Evolutionary conservation across 2,888 invertebrate species (phyloP).

Genomic region (Lepidocyrtinus sp.): DNA sequence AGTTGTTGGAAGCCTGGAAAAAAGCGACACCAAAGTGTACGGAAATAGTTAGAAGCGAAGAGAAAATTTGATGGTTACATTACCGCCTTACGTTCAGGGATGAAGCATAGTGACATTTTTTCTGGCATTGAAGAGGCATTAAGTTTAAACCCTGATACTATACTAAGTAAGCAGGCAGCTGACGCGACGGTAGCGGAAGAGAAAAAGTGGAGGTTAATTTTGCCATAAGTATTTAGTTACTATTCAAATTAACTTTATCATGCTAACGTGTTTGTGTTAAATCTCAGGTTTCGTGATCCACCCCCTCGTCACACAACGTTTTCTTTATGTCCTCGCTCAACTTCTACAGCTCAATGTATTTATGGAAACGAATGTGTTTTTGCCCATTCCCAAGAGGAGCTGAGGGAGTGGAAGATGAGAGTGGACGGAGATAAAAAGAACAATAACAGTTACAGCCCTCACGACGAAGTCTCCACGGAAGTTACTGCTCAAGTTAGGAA

Average conservation of each 20-base stretch:
- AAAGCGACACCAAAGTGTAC: constrained; percentile 60
- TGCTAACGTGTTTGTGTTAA: neutral
- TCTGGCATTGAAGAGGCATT: constrained; percentile 60
- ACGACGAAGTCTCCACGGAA: constrained; percentile 8
- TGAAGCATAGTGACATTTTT: constrained; percentile 62
- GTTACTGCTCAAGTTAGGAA: constrained; percentile 1
- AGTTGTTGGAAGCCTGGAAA: constrained; percentile 65
- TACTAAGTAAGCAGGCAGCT: constrained; percentile 38
- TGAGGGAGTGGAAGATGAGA: constrained; percentile 81
- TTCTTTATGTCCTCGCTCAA: constrained; percentile 63
- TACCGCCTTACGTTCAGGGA: constrained; percentile 62
- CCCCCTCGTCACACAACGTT: constrained; percentile 64
- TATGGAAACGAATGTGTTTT: constrained; percentile 82
- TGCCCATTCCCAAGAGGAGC: constrained; percentile 81
- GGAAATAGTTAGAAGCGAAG: constrained; percentile 58
- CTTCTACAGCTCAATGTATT: constrained; percentile 75
- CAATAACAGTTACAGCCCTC: neutral
- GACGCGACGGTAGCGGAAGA: constrained; percentile 38
- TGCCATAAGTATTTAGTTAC: too few species aligned
- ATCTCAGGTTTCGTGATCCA: constrained; percentile 62
- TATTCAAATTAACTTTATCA: too few species aligned
- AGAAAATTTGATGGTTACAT: constrained; percentile 64
- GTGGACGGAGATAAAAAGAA: constrained; percentile 35
- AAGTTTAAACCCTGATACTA: constrained; percentile 45
- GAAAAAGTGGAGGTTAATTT: constrained; percentile 65